phyloP scores from a whole-genome alignment of 2,888 invertebrate species.

The Colletes collaris region DNA sequence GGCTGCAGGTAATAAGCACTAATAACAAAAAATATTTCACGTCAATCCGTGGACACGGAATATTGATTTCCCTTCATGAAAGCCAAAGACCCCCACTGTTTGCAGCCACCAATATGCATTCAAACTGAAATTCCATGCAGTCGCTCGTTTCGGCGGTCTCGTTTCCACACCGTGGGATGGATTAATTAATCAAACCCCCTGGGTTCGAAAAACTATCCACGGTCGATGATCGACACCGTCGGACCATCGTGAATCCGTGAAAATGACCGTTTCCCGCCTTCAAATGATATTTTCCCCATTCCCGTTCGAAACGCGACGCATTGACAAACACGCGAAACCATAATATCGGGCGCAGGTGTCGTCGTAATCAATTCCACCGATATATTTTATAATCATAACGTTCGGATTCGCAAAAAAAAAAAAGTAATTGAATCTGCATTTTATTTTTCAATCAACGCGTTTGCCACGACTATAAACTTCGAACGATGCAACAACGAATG shows the following conservation, averaged over 20 bases:
- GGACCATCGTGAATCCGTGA: conserved; percentile 52
- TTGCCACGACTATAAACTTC: no score
- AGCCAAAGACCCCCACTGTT: conserved; percentile 56
- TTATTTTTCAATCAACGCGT: no score
- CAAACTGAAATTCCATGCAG: conserved; percentile 73
- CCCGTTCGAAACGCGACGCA: not conserved
- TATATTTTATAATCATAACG: not conserved
- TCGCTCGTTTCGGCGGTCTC: conserved; percentile 64
- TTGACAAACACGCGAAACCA: not conserved
- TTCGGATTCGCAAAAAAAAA: no score
- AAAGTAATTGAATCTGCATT: no score
- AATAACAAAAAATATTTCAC: conserved; percentile 78
- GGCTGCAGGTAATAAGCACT: conserved; percentile 74
- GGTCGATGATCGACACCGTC: conserved; percentile 61
- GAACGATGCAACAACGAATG: no score
- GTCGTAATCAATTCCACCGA: not conserved
- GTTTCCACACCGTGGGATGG: conserved; percentile 72
- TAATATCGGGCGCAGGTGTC: not conserved
- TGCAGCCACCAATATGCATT: conserved; percentile 71
- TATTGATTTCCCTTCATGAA: conserved; percentile 74
- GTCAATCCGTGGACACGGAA: conserved; percentile 73
- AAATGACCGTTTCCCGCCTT: conserved; percentile 37
- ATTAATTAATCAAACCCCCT: conserved; percentile 76
- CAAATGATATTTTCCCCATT: conserved; percentile 27
- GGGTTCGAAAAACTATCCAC: conserved; percentile 68